Evolutionary conservation across 2,888 invertebrate species (phyloP).

Genomic region (Noctua comes): DNA sequence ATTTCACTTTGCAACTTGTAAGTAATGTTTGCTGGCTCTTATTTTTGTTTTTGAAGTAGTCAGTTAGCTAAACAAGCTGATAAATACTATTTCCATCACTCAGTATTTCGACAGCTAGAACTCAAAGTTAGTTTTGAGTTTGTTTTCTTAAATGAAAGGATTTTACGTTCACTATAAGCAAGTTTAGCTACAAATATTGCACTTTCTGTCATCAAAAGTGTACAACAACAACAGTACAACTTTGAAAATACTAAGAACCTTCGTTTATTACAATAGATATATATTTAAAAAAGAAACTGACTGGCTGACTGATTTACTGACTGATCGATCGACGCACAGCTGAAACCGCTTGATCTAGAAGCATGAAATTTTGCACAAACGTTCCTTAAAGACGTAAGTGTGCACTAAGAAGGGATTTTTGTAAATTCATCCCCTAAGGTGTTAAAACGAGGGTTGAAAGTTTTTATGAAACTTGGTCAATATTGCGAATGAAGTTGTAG

Average conservation of each 20-base stretch:
- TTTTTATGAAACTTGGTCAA: no score
- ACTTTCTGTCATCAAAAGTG: not conserved
- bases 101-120: not conserved
- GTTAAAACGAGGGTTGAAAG: no score
- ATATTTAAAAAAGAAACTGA: no score
- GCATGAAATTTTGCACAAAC: no score
- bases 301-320: no score
- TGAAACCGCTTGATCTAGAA: no score
- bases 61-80: not conserved
- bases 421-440: no score
- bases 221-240: no score
- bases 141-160: not conserved
- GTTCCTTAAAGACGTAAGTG: no score
- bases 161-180: not conserved
- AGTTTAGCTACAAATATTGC: not conserved
- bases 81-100: not conserved
- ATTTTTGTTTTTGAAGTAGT: slow-evolving; percentile 34
- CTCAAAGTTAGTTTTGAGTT: not conserved
- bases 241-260: not conserved
- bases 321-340: no score
- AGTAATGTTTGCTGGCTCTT: slow-evolving; percentile 35
- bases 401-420: no score
- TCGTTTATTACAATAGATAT: not conserved
- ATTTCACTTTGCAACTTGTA: slow-evolving; percentile 63
- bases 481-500: no score